phyloP scores from a whole-genome alignment of 1,140 invertebrate genomes.

The Zaprionus inermis region DNA sequence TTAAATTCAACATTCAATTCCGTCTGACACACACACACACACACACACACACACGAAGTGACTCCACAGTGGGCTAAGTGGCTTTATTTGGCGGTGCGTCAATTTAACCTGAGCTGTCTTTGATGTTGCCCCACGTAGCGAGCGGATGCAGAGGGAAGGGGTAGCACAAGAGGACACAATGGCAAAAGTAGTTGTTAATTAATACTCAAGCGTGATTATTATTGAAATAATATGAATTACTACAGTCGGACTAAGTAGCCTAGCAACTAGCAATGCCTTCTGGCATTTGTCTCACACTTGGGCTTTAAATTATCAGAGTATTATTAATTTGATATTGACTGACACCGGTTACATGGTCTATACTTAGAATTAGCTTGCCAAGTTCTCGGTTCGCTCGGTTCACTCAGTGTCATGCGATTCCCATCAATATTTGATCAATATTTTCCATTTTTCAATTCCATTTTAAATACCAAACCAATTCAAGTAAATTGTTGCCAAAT shows the following conservation, averaged over 20 bases:
- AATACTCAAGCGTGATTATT: constrained; percentile 25
- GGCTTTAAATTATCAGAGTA: neutral
- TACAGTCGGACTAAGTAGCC: neutral
- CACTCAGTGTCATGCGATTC: neutral
- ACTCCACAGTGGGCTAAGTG: constrained; percentile 32
- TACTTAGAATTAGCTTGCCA: neutral
- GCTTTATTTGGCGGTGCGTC: constrained; percentile 43
- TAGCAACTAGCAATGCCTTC: neutral
- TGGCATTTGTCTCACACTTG: neutral
- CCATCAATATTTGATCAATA: neutral
- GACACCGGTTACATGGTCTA: neutral
- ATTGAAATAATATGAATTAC: constrained; percentile 13
- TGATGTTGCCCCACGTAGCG: constrained; percentile 29
- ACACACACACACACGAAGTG: neutral
- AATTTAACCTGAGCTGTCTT: constrained; percentile 28
- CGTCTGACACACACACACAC: constrained; percentile 32
- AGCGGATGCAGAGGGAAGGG: neutral
- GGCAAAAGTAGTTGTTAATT: constrained; percentile 38
- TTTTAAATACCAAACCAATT: neutral
- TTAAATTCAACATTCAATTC: constrained; percentile 73
- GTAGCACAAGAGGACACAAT: neutral
- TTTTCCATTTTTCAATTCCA: neutral
- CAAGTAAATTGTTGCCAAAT: neutral
- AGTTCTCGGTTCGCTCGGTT: neutral
- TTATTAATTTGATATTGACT: neutral